phyloP scores from a whole-genome alignment of 2,113 vertebrate genomes.

The Myiagra hebetior region DNA sequence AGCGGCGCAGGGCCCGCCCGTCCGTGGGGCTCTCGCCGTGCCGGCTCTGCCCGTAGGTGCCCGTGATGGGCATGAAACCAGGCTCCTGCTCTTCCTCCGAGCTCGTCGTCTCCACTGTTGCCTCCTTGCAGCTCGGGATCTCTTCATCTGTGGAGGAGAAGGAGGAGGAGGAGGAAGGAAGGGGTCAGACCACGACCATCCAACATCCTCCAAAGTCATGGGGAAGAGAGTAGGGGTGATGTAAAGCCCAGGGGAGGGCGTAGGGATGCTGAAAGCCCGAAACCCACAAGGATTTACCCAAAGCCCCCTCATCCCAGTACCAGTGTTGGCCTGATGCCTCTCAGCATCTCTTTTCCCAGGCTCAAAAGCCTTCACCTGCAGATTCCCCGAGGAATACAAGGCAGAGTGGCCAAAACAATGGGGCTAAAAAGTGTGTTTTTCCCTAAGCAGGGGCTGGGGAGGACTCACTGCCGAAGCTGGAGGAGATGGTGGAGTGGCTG shows the following conservation, averaged over 20 bases:
- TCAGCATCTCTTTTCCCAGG: neutral
- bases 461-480: conserved; percentile 92
- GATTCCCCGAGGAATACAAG: neutral
- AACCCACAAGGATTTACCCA: neutral
- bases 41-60: conserved; percentile 73
- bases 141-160: conserved; percentile 82
- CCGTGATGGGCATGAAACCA: conserved; percentile 73
- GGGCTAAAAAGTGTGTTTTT: rapidly evolving
- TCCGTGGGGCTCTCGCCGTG: conserved; percentile 84
- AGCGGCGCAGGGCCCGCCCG: conserved; percentile 88
- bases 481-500: conserved; percentile 95
- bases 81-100: conserved; percentile 95
- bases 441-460: neutral
- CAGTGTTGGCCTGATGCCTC: rapidly evolving
- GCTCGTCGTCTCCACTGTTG: conserved; percentile 88
- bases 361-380: neutral
- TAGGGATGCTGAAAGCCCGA: neutral
- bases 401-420: neutral
- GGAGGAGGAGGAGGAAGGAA: neutral
- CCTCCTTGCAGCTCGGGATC: conserved; percentile 87
- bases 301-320: neutral
- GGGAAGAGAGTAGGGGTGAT: rapidly evolving
- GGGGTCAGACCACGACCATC: neutral
- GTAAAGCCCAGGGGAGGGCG: rapidly evolving
- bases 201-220: rapidly evolving